A percentile compares a stretch with the other conserved stretches of the same genome.
Conservation (phyloP, 2,113 vertebrate genomes). For the Chamaea fasciata region DNA sequence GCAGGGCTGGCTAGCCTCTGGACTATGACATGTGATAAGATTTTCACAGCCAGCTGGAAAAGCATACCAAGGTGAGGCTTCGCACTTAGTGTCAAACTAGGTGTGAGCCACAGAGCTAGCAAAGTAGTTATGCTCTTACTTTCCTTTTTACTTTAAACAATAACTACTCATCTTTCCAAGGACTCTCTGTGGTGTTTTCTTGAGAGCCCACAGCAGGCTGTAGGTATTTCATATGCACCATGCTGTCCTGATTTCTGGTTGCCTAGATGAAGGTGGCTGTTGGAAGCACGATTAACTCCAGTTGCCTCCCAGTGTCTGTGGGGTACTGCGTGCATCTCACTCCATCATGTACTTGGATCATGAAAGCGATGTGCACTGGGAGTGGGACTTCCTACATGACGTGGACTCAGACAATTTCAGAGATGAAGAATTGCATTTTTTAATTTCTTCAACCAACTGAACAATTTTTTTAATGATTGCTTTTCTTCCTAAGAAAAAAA, state of each 20-base stretch:
- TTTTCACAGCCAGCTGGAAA: background rate
- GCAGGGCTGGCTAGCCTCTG: background rate
- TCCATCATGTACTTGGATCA: background rate
- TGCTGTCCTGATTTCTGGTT: background rate
- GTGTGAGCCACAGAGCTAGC: background rate
- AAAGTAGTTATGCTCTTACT: background rate
- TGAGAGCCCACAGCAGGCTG: background rate
- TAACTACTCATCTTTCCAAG: background rate
- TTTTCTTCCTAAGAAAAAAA: background rate
- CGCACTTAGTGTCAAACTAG: background rate
- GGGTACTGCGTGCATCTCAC: background rate
- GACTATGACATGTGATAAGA: background rate
- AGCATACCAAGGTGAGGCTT: background rate
- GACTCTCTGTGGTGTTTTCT: background rate
- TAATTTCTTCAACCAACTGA: background rate
- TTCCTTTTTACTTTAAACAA: background rate
- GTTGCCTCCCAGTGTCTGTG: background rate
- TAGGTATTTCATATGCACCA: background rate
- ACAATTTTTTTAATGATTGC: background rate
- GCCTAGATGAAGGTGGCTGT: background rate
- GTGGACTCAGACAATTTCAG: background rate
- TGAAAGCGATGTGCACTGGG: background rate
- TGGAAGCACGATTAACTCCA: background rate
- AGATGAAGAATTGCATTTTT: background rate
- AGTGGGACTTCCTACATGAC: background rate